phyloP scores from a whole-genome alignment of 1,140 invertebrate species.

The Drosophila mayri region DNA sequence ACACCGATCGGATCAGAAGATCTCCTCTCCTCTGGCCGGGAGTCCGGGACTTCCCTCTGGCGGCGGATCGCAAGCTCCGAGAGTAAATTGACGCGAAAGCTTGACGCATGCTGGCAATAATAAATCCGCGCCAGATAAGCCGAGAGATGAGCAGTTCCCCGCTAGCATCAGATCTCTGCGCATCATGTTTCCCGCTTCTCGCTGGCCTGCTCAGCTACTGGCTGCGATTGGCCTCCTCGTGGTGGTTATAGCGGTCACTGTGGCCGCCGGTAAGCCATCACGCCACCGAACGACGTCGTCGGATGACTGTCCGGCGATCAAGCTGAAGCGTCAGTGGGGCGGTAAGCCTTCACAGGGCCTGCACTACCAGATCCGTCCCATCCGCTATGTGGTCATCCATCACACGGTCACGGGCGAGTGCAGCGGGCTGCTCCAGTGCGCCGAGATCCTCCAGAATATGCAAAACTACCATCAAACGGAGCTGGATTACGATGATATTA shows the following conservation, averaged over 20 bases:
- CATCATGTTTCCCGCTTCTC: conserved; percentile 15
- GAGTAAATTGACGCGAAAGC: conserved; percentile 4
- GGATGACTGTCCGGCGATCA: conserved; percentile 67
- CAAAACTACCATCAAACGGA: conserved; percentile 75
- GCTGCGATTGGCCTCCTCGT: not conserved
- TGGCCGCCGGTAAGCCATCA: conserved; percentile 7
- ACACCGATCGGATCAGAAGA: not conserved
- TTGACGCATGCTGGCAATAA: conserved; percentile 12
- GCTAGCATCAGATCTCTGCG: conserved; percentile 6
- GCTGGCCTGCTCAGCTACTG: not conserved
- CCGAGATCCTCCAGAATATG: conserved; percentile 69
- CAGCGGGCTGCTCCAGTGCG: conserved; percentile 85
- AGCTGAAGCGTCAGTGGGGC: conserved; percentile 80
- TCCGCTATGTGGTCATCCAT: conserved; percentile 88
- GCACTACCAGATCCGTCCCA: conserved; percentile 86
- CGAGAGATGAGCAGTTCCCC: conserved; percentile 12
- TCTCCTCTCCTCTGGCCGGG: not conserved
- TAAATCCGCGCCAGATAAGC: conserved; percentile 25
- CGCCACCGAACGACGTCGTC: conserved; percentile 13
- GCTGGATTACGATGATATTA: conserved; percentile 70
- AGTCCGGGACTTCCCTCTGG: conserved; percentile 4
- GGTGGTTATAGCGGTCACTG: conserved; percentile 2
- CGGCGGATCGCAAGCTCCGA: conserved; percentile 4
- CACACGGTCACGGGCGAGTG: conserved; percentile 89
- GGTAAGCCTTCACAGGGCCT: conserved; percentile 85